Evolutionary conservation across 2,888 invertebrate species (phyloP), one percentile per base, ranked within the genome.

Genomic region (Acronicta leporina): DNA sequence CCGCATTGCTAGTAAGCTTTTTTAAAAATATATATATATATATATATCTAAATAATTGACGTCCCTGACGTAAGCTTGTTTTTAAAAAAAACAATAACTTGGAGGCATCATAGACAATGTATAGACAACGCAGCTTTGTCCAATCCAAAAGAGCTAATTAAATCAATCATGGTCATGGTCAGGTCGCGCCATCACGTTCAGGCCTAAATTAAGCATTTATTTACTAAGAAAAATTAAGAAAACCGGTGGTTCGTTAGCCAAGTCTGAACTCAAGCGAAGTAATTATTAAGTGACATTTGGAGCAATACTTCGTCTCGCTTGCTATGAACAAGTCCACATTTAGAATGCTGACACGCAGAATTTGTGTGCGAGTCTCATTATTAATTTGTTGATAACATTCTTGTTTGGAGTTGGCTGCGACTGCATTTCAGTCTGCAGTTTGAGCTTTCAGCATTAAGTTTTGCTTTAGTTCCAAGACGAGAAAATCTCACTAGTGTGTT

Each of bases 371-470:
- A 76, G 58, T 68, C 59, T 66, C 68, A 67, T 70, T 70, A 74
- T 77, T 75, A 75, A 76, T 78, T 78, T 74, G 73, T 77, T 76
- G 58, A 70, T 70, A 64, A 69, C 62, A 71, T 75, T 75, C 77
- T 75, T 75, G 76, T 77, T 81, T 77, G 63, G 63, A 80, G 78
- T 79, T 81, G 54, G 51, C 68, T 68, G 71, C 67, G 76, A 81
- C 79, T 79, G 73, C 70, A 82, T 79, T 68, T 81, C 73, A 67
- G 68, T 78, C 73, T 83, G 77, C 77, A 83, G 81, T 85, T 82
- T 81, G 68, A 75, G 73, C 78, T 81, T 80, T 62, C 66, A 78
- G 70, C 68, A 65, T 67, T 62, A 79, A 82, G 82, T 84, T 85
- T 79, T 72, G 68, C 75, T 81, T 81, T 72, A 81, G 81, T 81